These are phyloP conservation scores for Chaunax sp. DNA, from an alignment of 2,797 vertebrate species.

Conservation along the genomic window DNA sequence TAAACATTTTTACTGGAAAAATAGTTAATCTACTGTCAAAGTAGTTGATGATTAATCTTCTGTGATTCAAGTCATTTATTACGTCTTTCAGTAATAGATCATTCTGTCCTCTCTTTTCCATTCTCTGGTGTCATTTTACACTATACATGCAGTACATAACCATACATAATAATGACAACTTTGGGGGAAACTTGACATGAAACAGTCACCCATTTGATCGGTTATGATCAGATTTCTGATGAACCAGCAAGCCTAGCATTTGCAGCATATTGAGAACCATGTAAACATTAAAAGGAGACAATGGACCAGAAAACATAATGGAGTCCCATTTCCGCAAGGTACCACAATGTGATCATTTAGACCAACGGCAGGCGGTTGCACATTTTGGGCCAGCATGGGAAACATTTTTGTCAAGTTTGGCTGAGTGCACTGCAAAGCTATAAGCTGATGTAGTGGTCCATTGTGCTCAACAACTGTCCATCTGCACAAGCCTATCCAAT, in stretches of 20 bases:
- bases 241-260: slow-evolving; percentile 50
- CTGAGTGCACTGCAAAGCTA: slow-evolving; percentile 36
- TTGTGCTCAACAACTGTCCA: slow-evolving; percentile 37
- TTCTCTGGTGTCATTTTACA: slow-evolving; percentile 34
- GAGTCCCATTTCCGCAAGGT: slow-evolving; percentile 62
- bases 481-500: slow-evolving; percentile 37
- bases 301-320: slow-evolving; percentile 67
- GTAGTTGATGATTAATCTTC: slow-evolving; percentile 14
- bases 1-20: neutral
- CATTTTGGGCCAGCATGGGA: slow-evolving; percentile 44
- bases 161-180: slow-evolving; percentile 49
- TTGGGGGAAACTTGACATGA: slow-evolving; percentile 37
- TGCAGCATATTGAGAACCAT: slow-evolving; percentile 52
- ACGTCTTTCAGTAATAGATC: slow-evolving; percentile 16
- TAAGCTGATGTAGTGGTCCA: slow-evolving; percentile 42
- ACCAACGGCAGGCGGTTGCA: slow-evolving; percentile 60
- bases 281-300: slow-evolving; percentile 71
- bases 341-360: slow-evolving; percentile 71
- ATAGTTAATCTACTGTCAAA: slow-evolving; percentile 18
- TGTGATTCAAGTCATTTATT: slow-evolving; percentile 29
- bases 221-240: slow-evolving; percentile 60
- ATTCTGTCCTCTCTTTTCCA: slow-evolving; percentile 40
- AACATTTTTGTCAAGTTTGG: slow-evolving; percentile 57
- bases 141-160: slow-evolving; percentile 17
- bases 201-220: slow-evolving; percentile 50